Evolutionary conservation across 2,888 invertebrate genomes (phyloP).

Genomic region (Augiades crinisus): DNA sequence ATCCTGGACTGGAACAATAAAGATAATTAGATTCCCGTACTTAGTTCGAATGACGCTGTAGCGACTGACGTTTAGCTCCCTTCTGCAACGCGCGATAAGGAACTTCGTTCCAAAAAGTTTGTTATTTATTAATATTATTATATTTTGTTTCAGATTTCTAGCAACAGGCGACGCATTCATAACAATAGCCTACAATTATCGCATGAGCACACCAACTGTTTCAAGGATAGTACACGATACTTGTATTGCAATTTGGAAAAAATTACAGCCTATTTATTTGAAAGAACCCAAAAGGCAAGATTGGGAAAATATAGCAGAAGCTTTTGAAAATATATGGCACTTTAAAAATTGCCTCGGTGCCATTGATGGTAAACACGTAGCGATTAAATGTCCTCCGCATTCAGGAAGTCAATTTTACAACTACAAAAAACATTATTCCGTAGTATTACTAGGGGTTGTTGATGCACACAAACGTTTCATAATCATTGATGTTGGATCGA

Average conservation of each 20-base stretch:
- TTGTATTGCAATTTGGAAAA: slow-evolving; percentile 30
- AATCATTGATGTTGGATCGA: slow-evolving; percentile 27
- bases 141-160: slow-evolving; percentile 2
- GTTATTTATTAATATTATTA: slow-evolving; percentile 16
- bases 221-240: slow-evolving; percentile 29
- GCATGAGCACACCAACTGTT: slow-evolving; percentile 25
- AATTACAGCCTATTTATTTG: slow-evolving; percentile 34
- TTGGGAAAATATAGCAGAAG: slow-evolving; percentile 31
- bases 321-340: slow-evolving; percentile 31
- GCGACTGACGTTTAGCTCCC: no score
- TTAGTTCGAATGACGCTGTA: no score
- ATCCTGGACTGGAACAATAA: background rate
- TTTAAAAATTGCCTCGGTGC: slow-evolving; percentile 32
- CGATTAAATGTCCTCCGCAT: slow-evolving; percentile 34
- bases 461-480: slow-evolving; percentile 25
- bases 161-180: background rate
- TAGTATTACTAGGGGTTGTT: slow-evolving; percentile 29
- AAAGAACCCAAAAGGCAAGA: slow-evolving; percentile 28
- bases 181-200: slow-evolving; percentile 3
- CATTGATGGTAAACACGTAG: slow-evolving; percentile 30
- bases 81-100: no score
- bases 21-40: no score
- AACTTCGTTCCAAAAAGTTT: no score
- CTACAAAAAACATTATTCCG: slow-evolving; percentile 34
- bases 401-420: slow-evolving; percentile 38